Percentiles rank a stretch among this genome's conserved stretches.
These are phyloP conservation scores for Eumaeus atala DNA, from an alignment of 1,140 invertebrate species.

Conservation along the genomic window DNA sequence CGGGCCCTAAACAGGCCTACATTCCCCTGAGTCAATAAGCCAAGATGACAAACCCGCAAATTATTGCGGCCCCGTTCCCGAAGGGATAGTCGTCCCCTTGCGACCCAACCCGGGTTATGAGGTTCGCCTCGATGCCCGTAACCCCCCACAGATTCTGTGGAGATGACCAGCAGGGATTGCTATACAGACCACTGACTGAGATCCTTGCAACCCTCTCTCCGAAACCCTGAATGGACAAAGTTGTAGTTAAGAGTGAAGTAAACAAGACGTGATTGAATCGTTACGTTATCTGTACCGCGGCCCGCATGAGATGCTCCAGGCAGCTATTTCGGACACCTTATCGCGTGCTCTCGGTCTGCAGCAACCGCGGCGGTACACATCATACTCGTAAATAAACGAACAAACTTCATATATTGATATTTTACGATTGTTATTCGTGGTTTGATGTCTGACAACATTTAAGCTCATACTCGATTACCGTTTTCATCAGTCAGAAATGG, in stretches of 20 bases:
- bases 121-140: too few species aligned
- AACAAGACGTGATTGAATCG: conserved; percentile 38
- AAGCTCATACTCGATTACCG: neutral
- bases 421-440: conserved; percentile 28
- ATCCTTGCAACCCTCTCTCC: too few species aligned
- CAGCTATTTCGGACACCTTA: conserved; percentile 67
- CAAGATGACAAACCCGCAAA: too few species aligned
- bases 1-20: too few species aligned
- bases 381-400: conserved; percentile 42
- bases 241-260: conserved; percentile 15
- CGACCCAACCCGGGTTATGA: too few species aligned
- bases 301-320: conserved; percentile 46
- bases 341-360: conserved; percentile 28
- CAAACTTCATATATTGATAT: conserved; percentile 36
- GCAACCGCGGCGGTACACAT: conserved; percentile 28
- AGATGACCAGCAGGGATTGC: too few species aligned
- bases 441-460: conserved; percentile 10
- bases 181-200: too few species aligned
- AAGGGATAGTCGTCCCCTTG: too few species aligned
- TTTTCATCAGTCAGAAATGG: conserved; percentile 9
- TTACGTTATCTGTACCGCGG: conserved; percentile 49
- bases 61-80: too few species aligned
- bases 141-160: too few species aligned
- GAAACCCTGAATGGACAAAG: too few species aligned
- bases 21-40: too few species aligned